Percentiles rank a stretch among this genome's conserved stretches.
These are phyloP conservation scores for Thoracochromis brauschi DNA, from an alignment of 2,113 vertebrate species.

Conservation along the genomic window DNA sequence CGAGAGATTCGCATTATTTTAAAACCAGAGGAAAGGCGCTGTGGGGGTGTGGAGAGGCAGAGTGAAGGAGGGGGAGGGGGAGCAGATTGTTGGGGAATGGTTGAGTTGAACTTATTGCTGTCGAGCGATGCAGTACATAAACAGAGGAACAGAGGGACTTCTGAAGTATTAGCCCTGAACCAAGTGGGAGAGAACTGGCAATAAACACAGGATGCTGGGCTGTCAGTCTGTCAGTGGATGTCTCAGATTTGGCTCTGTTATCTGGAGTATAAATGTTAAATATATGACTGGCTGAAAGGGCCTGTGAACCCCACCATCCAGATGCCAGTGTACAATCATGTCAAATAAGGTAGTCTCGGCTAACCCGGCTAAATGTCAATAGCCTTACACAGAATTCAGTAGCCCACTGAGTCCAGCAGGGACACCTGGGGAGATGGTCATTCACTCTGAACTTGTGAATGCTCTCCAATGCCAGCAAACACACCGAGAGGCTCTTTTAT, in stretches of 20 bases:
- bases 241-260: constrained; percentile 11
- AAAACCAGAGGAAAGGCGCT: background rate
- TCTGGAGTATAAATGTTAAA: constrained; percentile 39
- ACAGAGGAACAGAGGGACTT: background rate
- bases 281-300: constrained; percentile 19
- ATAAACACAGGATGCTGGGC: constrained; percentile 23
- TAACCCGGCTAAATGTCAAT: constrained; percentile 14
- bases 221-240: constrained; percentile 28
- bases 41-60: background rate
- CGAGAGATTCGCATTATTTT: constrained; percentile 34
- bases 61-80: background rate
- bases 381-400: background rate
- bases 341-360: constrained; percentile 7
- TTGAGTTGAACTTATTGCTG: background rate
- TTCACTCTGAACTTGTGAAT: background rate
- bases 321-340: background rate
- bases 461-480: background rate
- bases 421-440: background rate
- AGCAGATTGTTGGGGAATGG: background rate
- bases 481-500: background rate
- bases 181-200: constrained; percentile 30
- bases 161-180: constrained; percentile 41
- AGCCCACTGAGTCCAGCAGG: background rate
- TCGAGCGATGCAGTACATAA: background rate
- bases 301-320: constrained; percentile 4